Conservation (phyloP, 2,888 invertebrate species). For the Eupithecia exiguata region DNA sequence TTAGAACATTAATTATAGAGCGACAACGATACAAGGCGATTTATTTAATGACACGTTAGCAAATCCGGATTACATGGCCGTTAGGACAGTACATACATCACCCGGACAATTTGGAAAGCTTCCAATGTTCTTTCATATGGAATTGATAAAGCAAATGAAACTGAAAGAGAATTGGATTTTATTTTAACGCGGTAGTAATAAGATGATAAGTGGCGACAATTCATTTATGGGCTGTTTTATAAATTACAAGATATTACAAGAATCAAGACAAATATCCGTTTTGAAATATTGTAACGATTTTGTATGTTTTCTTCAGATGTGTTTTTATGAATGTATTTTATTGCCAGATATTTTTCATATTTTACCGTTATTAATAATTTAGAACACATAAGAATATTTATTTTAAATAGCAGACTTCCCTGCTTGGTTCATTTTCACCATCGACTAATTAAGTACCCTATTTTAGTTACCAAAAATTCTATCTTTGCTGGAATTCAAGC, state of each 20-base stretch:
- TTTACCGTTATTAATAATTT: neutral
- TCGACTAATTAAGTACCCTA: neutral
- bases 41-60: slow-evolving; percentile 64
- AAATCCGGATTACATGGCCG: slow-evolving; percentile 57
- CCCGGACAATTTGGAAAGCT: slow-evolving; percentile 65
- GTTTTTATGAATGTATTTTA: neutral
- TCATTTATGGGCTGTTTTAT: slow-evolving; percentile 27
- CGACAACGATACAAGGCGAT: slow-evolving; percentile 50
- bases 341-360: neutral
- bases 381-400: neutral
- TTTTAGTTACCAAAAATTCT: neutral
- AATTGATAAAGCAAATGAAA: slow-evolving; percentile 46
- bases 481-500: neutral
- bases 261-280: slow-evolving; percentile 10
- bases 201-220: slow-evolving; percentile 32
- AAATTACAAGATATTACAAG: slow-evolving; percentile 11
- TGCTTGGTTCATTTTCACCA: neutral
- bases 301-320: neutral
- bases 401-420: neutral
- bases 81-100: slow-evolving; percentile 62
- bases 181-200: slow-evolving; percentile 43
- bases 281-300: slow-evolving; percentile 10
- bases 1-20: slow-evolving; percentile 42
- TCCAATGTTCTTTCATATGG: slow-evolving; percentile 64
- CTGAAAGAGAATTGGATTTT: slow-evolving; percentile 47